Evolutionary conservation across 2,797 vertebrate genomes (phyloP).

Genomic region (Adrianichthys oophorus): DNA sequence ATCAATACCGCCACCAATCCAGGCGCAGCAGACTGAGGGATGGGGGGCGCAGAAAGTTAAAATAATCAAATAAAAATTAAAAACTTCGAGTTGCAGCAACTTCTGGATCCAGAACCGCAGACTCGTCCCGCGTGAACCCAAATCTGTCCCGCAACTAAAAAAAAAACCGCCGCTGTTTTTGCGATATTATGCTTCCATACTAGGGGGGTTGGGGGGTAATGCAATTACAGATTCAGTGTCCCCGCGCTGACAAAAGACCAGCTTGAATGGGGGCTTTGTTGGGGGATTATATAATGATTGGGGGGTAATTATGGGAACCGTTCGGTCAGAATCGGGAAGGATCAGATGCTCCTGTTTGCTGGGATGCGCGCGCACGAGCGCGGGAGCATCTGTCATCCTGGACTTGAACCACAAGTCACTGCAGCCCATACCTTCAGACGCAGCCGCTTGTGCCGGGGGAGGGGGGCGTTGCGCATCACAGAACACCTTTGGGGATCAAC

Average conservation of each 20-base stretch:
- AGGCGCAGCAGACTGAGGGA: constrained; percentile 27
- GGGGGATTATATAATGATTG: constrained; percentile 99
- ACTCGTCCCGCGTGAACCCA: constrained; percentile 55
- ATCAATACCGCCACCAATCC: constrained; percentile 85
- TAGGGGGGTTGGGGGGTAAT: constrained; percentile 85
- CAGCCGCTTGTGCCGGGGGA: too few species aligned
- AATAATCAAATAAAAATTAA: too few species aligned
- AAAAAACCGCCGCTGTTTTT: constrained; percentile 77
- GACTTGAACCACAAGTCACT: too few species aligned
- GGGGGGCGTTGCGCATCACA: too few species aligned
- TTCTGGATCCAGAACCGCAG: constrained; percentile 70
- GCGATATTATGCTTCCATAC: constrained; percentile 85
- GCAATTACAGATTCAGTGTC: constrained; percentile 96
- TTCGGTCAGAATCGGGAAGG: constrained; percentile 94
- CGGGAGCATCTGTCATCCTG: constrained; percentile 45
- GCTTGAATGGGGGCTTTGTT: constrained; percentile 98
- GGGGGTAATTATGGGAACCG: constrained; percentile 96
- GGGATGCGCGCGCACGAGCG: constrained; percentile 82
- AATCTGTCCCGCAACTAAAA: constrained; percentile 69
- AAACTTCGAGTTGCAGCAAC: constrained; percentile 89
- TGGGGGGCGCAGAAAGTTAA: too few species aligned
- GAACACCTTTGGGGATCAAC: too few species aligned
- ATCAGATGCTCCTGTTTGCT: constrained; percentile 88
- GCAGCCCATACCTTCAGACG: too few species aligned
- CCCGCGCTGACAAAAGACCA: constrained; percentile 96